Percentiles rank a stretch among this genome's conserved stretches.
These are phyloP conservation scores for Verasper variegatus DNA, from an alignment of 2,113 vertebrate genomes.

Conservation along the genomic window DNA sequence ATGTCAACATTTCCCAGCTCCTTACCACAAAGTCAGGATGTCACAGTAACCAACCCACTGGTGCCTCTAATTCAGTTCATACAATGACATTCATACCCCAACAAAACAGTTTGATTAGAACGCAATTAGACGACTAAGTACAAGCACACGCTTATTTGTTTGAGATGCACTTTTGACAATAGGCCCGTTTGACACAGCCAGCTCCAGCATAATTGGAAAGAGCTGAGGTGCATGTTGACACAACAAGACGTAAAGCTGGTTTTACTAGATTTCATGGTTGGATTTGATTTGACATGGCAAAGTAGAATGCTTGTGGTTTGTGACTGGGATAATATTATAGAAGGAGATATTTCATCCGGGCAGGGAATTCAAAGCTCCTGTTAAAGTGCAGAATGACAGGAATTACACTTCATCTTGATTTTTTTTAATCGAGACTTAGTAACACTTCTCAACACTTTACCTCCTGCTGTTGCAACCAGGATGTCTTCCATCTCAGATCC, in stretches of 20 bases:
- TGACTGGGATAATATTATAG: background rate
- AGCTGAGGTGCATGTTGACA: conserved; percentile 14
- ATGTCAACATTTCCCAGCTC: background rate
- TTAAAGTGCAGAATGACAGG: conserved; percentile 21
- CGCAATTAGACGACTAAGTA: conserved; percentile 3
- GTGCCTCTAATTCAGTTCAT: background rate
- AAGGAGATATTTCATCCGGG: background rate
- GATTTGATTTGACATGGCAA: conserved; percentile 9
- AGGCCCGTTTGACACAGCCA: conserved; percentile 2
- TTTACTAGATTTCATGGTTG: conserved; percentile 28
- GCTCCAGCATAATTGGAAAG: conserved; percentile 41
- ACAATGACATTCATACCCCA: too few species aligned
- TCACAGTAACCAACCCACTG: conserved; percentile 11
- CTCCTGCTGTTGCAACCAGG: conserved; percentile 43
- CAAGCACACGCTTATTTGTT: conserved; percentile 27
- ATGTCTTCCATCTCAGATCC: conserved; percentile 66
- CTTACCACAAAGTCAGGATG: background rate
- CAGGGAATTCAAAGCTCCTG: conserved; percentile 5
- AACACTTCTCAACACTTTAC: conserved; percentile 56
- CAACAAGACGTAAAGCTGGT: background rate
- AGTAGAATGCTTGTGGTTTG: background rate
- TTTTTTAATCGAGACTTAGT: conserved; percentile 41
- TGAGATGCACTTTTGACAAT: background rate
- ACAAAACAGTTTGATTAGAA: conserved; percentile 1
- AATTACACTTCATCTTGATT: conserved; percentile 14